A percentile compares a stretch with the other conserved stretches of the same genome.
phyloP scores from a whole-genome alignment of 2,113 vertebrate genomes.

The Rhinolophus sinicus region DNA sequence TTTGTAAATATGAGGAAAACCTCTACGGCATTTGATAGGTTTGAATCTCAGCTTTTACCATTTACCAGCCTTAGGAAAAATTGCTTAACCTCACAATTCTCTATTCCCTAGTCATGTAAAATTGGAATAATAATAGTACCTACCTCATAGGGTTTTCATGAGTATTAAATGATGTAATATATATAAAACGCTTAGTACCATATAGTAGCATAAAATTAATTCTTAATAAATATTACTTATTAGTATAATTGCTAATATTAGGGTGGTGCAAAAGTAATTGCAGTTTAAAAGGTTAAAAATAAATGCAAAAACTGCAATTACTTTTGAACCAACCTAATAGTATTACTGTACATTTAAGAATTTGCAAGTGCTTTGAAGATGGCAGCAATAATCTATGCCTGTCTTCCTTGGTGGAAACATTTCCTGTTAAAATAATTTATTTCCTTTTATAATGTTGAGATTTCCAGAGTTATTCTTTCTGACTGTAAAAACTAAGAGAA shows the following conservation, averaged over 20 bases:
- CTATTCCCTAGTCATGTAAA: conserved; percentile 6
- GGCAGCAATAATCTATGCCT: neutral
- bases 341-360: conserved; percentile 8
- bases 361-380: conserved; percentile 29
- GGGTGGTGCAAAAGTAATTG: too few species aligned
- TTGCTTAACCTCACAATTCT: conserved; percentile 39
- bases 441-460: conserved; percentile 39
- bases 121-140: neutral
- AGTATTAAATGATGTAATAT: conserved; percentile 27
- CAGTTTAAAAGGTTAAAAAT: too few species aligned
- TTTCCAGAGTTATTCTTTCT: conserved; percentile 34
- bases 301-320: too few species aligned
- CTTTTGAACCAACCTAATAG: too few species aligned
- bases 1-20: neutral
- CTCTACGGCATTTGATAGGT: neutral
- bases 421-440: conserved; percentile 47
- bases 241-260: neutral
- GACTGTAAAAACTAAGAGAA: conserved; percentile 45
- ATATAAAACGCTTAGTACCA: conserved; percentile 36
- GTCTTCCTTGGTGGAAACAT: neutral
- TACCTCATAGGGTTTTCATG: conserved; percentile 19
- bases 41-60: conserved; percentile 8
- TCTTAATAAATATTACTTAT: conserved; percentile 9
- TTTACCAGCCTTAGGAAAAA: neutral
- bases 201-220: neutral